Evolutionary conservation across 2,888 invertebrate genomes (phyloP), one percentile per base, ranked within the genome.

Genomic region (Drosophila cognata): DNA sequence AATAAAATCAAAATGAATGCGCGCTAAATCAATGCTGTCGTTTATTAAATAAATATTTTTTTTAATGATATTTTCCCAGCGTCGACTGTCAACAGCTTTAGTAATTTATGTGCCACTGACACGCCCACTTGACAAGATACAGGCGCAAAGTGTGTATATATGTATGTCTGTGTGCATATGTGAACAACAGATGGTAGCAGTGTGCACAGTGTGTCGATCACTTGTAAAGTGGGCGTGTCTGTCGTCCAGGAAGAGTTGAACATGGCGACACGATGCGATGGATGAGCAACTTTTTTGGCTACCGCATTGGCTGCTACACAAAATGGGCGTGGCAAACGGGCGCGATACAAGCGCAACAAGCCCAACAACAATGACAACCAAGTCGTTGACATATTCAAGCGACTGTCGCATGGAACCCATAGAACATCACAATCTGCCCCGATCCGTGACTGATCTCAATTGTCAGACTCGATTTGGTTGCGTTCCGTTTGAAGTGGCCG

Each of bases 281-380:
- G 71, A 68, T 89, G 90, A 79, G 55, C 71, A 58, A 78, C 48
- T 58, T 82, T 60, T 71, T 84, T 75, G 79, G 80, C 80, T 74
- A 77, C 78, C 82, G 80, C 74, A 89, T 89, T 88, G 86, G 86
- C 77, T 81, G 74, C 77, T 53, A 90, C 91, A 87, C 82, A 73
- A 72, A 82, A 82, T 58, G 76, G 87, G 87, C 87, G 87, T 90
- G 88, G 65, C 77, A 74, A 79, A 50, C 10, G 28, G 16, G 10
- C 75, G 71, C 77, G 65, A 43, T 43, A 25, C 46, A 46, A 46
- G 46, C 29, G 31, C 52, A 58, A 70, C 31, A 35, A 18, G 48
- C 28, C 1, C 38, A 38, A 13, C 36, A 28, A 51, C 55, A 46
- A 69, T 68, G 74, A 62, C 69, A 60, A 82, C 73, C 77, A 66